Base-by-base conservation (phyloP, 2,797 vertebrate genomes). In the Spinus olivaceus region DNA sequence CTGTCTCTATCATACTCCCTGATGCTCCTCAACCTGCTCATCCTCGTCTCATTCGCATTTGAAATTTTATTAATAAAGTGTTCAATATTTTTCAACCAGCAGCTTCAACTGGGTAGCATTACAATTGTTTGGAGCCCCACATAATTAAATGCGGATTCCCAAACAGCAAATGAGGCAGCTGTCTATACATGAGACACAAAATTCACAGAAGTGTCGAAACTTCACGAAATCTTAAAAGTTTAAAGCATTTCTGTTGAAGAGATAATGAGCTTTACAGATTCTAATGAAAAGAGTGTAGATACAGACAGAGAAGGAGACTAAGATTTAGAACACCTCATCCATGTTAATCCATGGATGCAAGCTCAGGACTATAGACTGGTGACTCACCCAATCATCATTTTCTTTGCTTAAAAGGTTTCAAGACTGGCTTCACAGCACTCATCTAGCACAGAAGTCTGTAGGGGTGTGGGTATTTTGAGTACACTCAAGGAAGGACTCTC, bases 41-140 rank as follows among this genome's bases (percentile, higher is more conserved):
- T 5, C 4, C 24, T 9, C 0, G 0, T 21, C 41, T 21, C 12
- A 22, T 47, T 41, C 2, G 7, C 41, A 47, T 54, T 10, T 46
- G 27, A 76, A 63, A 77, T 70, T 69, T 72, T 24, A 35, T 72
- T 80, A 47, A 44, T 53, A 25, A 66, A 70, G 24, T 8, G 12
- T 51, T 57, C 17, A 28, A 9, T 63, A 56, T 78, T 94, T 96
- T 83, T 50, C 49, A 78, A 51, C 16, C 41, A 69, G 30, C 20
- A 83, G 37, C 64, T 93, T 32, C 61, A 86, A 2, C 25, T 47
- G 50, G 27, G 16, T 56, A 41, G 13, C n/a, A 67, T 41, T 60
- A 53, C 25, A 80, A n/a, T 8, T 56, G 10, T 57, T 84, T 57
- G 35, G 57, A 86, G 15, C 5, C 18, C 10, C 25, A 42, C 4